phyloP scores from a whole-genome alignment of 2,888 invertebrate genomes.

The Cheilosia grossa region DNA sequence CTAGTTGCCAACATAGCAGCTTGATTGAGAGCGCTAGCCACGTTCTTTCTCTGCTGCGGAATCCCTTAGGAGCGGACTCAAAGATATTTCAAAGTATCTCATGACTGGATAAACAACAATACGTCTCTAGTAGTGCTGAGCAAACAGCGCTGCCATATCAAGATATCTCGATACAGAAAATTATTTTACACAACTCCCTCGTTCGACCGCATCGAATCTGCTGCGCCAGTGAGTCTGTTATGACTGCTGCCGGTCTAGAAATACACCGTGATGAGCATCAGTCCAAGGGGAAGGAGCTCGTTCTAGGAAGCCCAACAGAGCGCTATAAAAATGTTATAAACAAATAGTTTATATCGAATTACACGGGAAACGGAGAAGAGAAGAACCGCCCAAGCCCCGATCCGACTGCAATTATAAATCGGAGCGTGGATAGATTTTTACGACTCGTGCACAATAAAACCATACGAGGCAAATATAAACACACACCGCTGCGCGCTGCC shows the following conservation, averaged over 20 bases:
- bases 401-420: slow-evolving; percentile 72
- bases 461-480: slow-evolving; percentile 70
- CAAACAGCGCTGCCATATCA: too few relatives aligned
- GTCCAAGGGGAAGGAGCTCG: slow-evolving; percentile 40
- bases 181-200: slow-evolving; percentile 1
- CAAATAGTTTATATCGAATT: slow-evolving; percentile 74
- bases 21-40: too few relatives aligned
- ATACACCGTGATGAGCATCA: slow-evolving; percentile 30
- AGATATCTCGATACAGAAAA: neutral
- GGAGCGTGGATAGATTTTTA: slow-evolving; percentile 73
- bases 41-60: too few relatives aligned
- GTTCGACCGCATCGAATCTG: slow-evolving; percentile 33
- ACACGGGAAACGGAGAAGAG: slow-evolving; percentile 58
- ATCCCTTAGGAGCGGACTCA: too few relatives aligned
- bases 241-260: slow-evolving; percentile 53
- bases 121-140: too few relatives aligned
- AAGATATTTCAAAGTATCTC: too few relatives aligned
- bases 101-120: too few relatives aligned
- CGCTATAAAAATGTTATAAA: slow-evolving; percentile 67
- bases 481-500: slow-evolving; percentile 44
- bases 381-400: slow-evolving; percentile 23
- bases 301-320: slow-evolving; percentile 59
- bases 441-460: slow-evolving; percentile 66
- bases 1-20: too few relatives aligned
- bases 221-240: slow-evolving; percentile 72